These are phyloP conservation scores for Grapholita molesta DNA, from an alignment of 1,140 invertebrate species.

Conservation along the genomic window DNA sequence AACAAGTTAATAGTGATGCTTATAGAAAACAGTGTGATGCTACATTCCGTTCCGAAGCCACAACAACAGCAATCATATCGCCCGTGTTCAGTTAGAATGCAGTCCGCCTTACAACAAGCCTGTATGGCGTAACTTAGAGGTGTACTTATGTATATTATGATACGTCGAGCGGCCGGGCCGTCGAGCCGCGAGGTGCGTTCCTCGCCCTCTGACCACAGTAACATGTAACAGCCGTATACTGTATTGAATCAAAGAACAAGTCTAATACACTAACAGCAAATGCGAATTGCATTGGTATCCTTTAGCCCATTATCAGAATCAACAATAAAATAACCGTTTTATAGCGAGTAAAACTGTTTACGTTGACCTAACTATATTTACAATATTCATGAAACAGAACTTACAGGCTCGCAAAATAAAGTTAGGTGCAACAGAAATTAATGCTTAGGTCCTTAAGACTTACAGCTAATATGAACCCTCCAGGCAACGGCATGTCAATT, in stretches of 20 bases:
- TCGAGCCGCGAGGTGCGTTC: constrained; percentile 58
- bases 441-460: constrained; percentile 67
- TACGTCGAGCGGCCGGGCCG: constrained; percentile 44
- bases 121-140: constrained; percentile 39
- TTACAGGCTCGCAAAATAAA: constrained; percentile 70
- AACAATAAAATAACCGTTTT: constrained; percentile 69
- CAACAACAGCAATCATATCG: constrained; percentile 13
- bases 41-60: constrained; percentile 19
- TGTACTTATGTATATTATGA: constrained; percentile 56
- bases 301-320: constrained; percentile 55
- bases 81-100: constrained; percentile 52
- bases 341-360: constrained; percentile 57
- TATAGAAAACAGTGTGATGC: constrained; percentile 31
- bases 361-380: constrained; percentile 72
- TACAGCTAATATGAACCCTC: constrained; percentile 66
- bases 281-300: constrained; percentile 65
- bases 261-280: constrained; percentile 50
- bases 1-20: background rate
- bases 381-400: constrained; percentile 63
- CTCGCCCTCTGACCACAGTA: constrained; percentile 33
- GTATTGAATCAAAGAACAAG: constrained; percentile 51
- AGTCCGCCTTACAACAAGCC: constrained; percentile 46
- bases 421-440: constrained; percentile 71
- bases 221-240: constrained; percentile 53
- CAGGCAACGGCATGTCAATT: constrained; percentile 60